Evolutionary conservation across 1,140 invertebrate genomes (phyloP).

Genomic region (Agraylea sexmaculata): DNA sequence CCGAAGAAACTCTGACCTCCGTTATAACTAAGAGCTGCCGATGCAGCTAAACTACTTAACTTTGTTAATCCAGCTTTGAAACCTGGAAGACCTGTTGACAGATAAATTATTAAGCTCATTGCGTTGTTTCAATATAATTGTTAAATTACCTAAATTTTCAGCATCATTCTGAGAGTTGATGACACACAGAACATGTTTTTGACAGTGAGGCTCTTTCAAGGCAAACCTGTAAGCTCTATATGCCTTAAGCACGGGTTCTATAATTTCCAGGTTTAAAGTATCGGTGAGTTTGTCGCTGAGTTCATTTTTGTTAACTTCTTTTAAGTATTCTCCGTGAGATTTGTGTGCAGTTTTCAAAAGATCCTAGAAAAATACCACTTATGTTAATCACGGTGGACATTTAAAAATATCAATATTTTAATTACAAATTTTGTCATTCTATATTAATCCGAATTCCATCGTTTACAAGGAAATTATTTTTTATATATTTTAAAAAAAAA

Average conservation of each 20-base stretch:
- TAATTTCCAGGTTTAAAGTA: slow-evolving; percentile 65
- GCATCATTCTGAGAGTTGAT: slow-evolving; percentile 51
- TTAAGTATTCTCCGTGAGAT: slow-evolving; percentile 15
- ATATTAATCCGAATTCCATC: too few relatives aligned
- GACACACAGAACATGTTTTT: slow-evolving; percentile 62
- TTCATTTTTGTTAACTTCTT: slow-evolving; percentile 34
- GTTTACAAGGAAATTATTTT: not conserved
- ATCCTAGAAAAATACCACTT: slow-evolving; percentile 11
- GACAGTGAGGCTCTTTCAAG: slow-evolving; percentile 53
- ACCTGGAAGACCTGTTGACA: slow-evolving; percentile 32
- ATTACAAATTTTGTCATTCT: too few relatives aligned
- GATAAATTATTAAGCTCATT: too few relatives aligned
- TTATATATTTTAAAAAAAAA: not conserved
- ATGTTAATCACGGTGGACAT: too few relatives aligned
- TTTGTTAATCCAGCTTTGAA: slow-evolving; percentile 56
- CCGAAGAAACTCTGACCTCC: slow-evolving; percentile 49
- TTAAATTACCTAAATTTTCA: slow-evolving; percentile 30
- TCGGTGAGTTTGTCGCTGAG: slow-evolving; percentile 64
- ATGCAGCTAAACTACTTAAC: slow-evolving; percentile 57
- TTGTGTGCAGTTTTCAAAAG: slow-evolving; percentile 12
- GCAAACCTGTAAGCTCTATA: slow-evolving; percentile 65
- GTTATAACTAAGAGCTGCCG: slow-evolving; percentile 53
- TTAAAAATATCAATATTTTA: too few relatives aligned
- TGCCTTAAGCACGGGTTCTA: slow-evolving; percentile 62
- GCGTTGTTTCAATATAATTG: too few relatives aligned